Conservation (phyloP, 2,888 invertebrate species). For the Oligia fasciuncula region DNA sequence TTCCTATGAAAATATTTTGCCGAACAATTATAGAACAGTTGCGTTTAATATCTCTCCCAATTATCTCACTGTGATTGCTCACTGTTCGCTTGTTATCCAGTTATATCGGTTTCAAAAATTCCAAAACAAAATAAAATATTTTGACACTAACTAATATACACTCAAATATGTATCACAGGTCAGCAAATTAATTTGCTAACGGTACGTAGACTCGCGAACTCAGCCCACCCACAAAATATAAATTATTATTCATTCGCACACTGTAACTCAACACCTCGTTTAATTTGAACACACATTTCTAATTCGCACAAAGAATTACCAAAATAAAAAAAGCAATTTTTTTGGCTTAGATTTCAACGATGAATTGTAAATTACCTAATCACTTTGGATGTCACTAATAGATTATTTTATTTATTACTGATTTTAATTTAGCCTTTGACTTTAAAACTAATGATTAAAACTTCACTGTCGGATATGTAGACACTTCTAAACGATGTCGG, state of each 20-base stretch:
- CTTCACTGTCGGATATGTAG: conserved; percentile 18
- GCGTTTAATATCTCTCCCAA: not conserved
- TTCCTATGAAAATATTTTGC: not conserved
- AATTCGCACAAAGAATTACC: conserved; percentile 1
- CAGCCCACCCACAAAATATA: conserved; percentile 26
- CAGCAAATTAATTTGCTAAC: conserved; percentile 51
- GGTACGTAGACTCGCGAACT: conserved; percentile 38
- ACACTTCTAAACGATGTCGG: conserved; percentile 6
- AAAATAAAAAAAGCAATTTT: not conserved
- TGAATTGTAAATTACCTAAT: conserved; percentile 14
- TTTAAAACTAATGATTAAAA: conserved; percentile 13
- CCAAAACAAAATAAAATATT: conserved; percentile 5
- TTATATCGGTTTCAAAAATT: not conserved
- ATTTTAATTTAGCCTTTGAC: conserved; percentile 36
- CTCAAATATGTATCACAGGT: conserved; percentile 39
- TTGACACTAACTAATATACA: conserved; percentile 32
- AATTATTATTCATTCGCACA: conserved; percentile 38
- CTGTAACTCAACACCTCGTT: conserved; percentile 40
- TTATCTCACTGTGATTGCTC: not conserved
- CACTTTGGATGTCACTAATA: not conserved
- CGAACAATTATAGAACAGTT: not conserved
- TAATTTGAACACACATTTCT: conserved; percentile 40
- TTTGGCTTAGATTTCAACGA: not conserved
- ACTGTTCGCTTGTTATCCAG: not conserved
- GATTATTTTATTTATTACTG: conserved; percentile 17